A percentile compares a stretch with the other conserved stretches of the same genome.
These are phyloP conservation scores for Gastrophryne carolinensis DNA, from an alignment of 2,797 vertebrate species.

Conservation along the genomic window DNA sequence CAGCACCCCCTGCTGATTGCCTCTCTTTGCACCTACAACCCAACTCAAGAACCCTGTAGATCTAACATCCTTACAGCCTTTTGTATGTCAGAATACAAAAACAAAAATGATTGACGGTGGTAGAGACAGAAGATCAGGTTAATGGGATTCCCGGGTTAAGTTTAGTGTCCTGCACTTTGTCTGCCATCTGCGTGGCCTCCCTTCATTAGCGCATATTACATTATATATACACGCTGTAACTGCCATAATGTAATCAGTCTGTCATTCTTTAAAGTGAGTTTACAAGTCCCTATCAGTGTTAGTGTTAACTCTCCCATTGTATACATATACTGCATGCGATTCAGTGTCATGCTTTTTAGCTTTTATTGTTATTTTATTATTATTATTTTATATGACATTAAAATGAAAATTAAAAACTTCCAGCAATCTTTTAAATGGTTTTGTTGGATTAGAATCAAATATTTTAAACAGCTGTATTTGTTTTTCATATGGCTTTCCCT, in stretches of 20 bases:
- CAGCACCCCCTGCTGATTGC: too few species aligned
- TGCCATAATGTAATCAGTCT: neutral
- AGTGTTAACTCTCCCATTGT: neutral
- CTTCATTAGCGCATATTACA: neutral
- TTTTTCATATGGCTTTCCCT: neutral
- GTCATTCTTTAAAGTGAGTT: neutral
- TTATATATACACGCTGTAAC: neutral
- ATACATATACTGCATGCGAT: neutral
- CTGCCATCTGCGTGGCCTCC: neutral
- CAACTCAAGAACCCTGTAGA: too few species aligned
- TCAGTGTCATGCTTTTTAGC: neutral
- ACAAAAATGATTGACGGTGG: too few species aligned
- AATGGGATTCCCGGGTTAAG: neutral
- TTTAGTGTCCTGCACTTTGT: neutral
- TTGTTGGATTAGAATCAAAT: neutral
- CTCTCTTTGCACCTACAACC: too few species aligned
- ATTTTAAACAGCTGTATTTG: neutral
- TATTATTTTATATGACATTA: neutral
- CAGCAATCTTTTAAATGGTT: neutral
- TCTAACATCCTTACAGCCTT: too few species aligned
- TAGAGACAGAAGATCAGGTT: neutral
- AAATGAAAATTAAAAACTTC: neutral
- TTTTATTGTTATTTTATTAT: neutral
- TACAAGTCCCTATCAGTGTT: neutral
- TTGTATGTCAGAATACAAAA: too few species aligned